Evolutionary conservation across 64 coral and sea anemone genomes (phyloP), one percentile per base, ranked within the genome.

Genomic region (Montipora efflorescens): DNA sequence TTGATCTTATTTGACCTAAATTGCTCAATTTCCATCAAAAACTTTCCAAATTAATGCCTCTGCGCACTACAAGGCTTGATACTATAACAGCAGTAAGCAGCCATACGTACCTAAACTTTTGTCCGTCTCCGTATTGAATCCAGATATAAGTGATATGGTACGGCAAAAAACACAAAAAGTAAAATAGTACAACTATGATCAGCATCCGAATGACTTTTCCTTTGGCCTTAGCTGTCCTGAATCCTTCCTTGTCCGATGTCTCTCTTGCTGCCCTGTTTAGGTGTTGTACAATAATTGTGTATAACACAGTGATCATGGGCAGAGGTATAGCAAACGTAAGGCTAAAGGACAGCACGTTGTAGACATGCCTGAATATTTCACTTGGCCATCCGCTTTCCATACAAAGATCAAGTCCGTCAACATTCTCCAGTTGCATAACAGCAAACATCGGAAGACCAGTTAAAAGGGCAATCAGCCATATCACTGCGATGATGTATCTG

Each of bases 151-250:
- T 88, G 20, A 75, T 46, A 43, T 97, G 89, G 79, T 92, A 97
- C 22, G 93, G 93, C 72, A 97, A 73, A 88, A 89, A 97, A 23
- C 96, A 97, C 14, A 95, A 10, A 59, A 84, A 81, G 47, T 97
- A 97, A 57, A 86, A 84, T 4, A 92, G 84, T 5, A 97, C 96
- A 22, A 97, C 96, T 45, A 87, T 52, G 7, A 97, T 95, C 18
- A 97, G 84, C 96, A 97, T 97, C 45, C 93, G 93, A 7, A 97
- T 74, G 14, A 97, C 96, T 83, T 79, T 94, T 5, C 96, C 96
- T 64, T 97, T 97, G 5, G 96, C 93, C 64, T 92, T 89, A 55
- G 96, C 96, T 77, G 59, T 78, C 48, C 55, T 91, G 74, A 97
- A 97, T 69, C 93, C 96, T 45, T 97, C 96, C 4, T 59, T 88